A percentile compares a stretch with the other conserved stretches of the same genome.
Conservation (phyloP, 1,140 invertebrate genomes). For the Marisa cornuarietis region DNA sequence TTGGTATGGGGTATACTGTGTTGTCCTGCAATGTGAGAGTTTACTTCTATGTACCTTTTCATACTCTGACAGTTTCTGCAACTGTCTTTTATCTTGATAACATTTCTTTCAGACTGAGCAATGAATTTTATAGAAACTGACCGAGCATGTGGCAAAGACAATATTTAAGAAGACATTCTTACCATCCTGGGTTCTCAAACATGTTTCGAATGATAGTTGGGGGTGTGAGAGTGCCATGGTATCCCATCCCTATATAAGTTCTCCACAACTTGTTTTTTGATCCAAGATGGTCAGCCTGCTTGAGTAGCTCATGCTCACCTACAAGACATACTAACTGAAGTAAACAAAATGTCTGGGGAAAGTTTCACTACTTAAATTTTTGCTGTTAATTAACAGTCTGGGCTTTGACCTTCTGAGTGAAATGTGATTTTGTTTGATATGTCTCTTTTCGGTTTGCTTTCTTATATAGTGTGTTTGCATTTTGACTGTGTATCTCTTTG, state of each 20-base stretch:
- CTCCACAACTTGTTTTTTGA: constrained; percentile 93
- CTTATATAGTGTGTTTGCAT: too few species aligned
- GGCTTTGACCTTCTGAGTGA: too few species aligned
- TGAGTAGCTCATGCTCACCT: constrained; percentile 91
- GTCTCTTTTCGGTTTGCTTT: too few species aligned
- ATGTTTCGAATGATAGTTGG: constrained; percentile 96
- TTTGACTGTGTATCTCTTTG: too few species aligned
- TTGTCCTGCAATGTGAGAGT: constrained; percentile 66
- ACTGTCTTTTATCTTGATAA: too few species aligned
- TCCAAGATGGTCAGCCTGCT: constrained; percentile 81
- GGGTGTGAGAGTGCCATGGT: constrained; percentile 95
- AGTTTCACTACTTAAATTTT: neutral
- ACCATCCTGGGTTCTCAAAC: constrained; percentile 99
- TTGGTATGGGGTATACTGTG: constrained; percentile 77
- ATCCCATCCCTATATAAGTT: constrained; percentile 98
- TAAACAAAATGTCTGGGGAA: neutral
- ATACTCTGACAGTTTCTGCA: too few species aligned
- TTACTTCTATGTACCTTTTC: too few species aligned
- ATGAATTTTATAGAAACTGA: too few species aligned
- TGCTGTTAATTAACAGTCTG: neutral
- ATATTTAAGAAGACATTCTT: constrained; percentile 51
- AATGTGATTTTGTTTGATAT: too few species aligned
- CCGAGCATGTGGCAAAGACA: too few species aligned
- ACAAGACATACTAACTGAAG: constrained; percentile 10
- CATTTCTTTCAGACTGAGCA: too few species aligned